phyloP scores from a whole-genome alignment of 1,140 invertebrate genomes.

The Drosophila ironensis region DNA sequence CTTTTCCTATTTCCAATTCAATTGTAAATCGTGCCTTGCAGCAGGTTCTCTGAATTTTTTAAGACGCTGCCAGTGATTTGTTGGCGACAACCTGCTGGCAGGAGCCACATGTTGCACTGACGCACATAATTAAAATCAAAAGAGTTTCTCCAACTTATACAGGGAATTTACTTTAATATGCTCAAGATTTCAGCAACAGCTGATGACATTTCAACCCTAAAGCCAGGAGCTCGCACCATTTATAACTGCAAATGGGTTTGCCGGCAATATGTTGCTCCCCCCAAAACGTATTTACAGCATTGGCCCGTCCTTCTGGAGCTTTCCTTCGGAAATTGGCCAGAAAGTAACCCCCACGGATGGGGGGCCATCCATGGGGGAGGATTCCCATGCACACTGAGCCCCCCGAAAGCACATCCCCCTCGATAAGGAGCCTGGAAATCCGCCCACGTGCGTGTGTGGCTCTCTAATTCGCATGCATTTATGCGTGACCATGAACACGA shows the following conservation, averaged over 20 bases:
- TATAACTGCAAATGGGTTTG: conserved; percentile 65
- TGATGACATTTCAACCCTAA: conserved; percentile 56
- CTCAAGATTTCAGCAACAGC: conserved; percentile 40
- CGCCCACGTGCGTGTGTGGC: conserved; percentile 46
- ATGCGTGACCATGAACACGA: conserved; percentile 72
- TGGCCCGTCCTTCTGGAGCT: conserved; percentile 47
- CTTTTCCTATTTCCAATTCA: conserved; percentile 4
- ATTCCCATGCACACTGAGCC: conserved; percentile 48
- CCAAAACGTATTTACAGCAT: conserved; percentile 63
- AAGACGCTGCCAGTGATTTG: conserved; percentile 30
- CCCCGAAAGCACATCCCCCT: conserved; percentile 9
- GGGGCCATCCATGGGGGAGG: conserved; percentile 18
- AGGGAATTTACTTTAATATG: conserved; percentile 1
- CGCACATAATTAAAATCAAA: conserved; percentile 60
- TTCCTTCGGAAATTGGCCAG: conserved; percentile 32
- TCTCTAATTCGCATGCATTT: conserved; percentile 79
- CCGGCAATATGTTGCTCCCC: conserved; percentile 65
- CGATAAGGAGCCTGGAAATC: conserved; percentile 10
- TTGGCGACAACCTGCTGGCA: conserved; percentile 13
- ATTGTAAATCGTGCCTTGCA: conserved; percentile 43
- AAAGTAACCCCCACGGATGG: conserved; percentile 39
- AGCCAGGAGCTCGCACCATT: conserved; percentile 36
- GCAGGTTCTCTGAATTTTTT: conserved; percentile 45
- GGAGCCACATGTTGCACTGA: conserved; percentile 55
- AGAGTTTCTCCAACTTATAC: background rate